Base-by-base conservation (phyloP, 2,888 invertebrate species). In the Agrotis ipsilon region DNA sequence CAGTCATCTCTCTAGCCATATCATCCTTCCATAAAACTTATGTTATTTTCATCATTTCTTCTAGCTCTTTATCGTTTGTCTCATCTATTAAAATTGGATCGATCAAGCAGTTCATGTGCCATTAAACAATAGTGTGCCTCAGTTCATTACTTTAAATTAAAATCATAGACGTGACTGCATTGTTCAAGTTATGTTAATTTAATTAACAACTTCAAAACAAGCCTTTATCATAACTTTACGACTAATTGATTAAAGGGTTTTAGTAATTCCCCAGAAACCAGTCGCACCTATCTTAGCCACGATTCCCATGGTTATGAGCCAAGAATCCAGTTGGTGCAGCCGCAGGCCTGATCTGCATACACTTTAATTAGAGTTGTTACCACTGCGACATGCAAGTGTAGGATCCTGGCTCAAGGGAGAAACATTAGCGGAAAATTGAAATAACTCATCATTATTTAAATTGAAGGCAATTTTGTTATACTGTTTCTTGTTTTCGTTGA, bases 291-390 rank as follows among this genome's bases (percentile, higher is more conserved):
- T 55, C 46, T 27, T 21, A 51, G 18, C 67, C 59, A 72, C 68
- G 57, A 78, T 86, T 89, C 85, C 81, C 84, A 87, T 86, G 80
- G 81, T 82, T 84, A 84, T 81, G 75, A 73, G 71, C 68, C 68
- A 74, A 82, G 87, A 84, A 87, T 88, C 87, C 84, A 86, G 90
- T 89, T 84, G 83, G 79, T 68, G 73, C 62, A 58, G 72, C 86
- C 78, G 80, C 80, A 72, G 83, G 86, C 84, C 72, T 69, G 80
- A 88, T 90, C 87, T 90, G 85, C 88, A 88, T 88, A 86, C 76
- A 79, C 84, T 80, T 86, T 90, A 91, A 92, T 91, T 90, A 89
- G 82, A 86, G 85, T 86, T 79, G 86, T 84, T 88, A 71, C 63
- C 64, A 61, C 65, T 71, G 68, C 66, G 58, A 70, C 69, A 78